A percentile compares a stretch with the other conserved stretches of the same genome.
Evolutionary conservation across 2,797 vertebrate species (phyloP).

Genomic region (Typhlichthys eigenmanni): DNA sequence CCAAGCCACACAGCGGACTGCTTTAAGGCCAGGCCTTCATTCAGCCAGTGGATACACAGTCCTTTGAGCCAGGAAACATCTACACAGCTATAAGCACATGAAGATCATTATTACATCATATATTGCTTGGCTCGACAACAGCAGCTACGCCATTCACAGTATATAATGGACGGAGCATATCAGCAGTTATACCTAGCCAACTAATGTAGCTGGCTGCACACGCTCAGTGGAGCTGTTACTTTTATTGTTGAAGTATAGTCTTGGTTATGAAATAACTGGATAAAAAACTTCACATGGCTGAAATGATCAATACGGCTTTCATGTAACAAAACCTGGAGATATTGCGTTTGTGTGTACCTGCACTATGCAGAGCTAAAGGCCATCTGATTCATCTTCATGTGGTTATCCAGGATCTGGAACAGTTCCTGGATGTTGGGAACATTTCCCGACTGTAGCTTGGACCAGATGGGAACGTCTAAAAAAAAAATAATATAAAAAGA

Average conservation of each 20-base stretch:
- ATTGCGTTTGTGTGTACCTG: slow-evolving; percentile 27
- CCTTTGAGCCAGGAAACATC: slow-evolving; percentile 45
- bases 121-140: no score
- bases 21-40: slow-evolving; percentile 78
- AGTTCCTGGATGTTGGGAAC: slow-evolving; percentile 81
- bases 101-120: neutral
- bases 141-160: no score
- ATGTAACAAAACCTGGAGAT: neutral
- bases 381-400: slow-evolving; percentile 78
- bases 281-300: no score
- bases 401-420: slow-evolving; percentile 79
- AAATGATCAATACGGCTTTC: neutral
- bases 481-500: neutral
- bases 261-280: no score
- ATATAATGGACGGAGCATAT: no score
- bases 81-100: slow-evolving; percentile 11
- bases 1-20: slow-evolving; percentile 70
- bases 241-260: no score
- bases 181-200: no score
- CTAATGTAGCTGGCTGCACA: no score
- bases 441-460: slow-evolving; percentile 79
- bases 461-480: slow-evolving; percentile 79
- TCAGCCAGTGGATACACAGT: slow-evolving; percentile 58
- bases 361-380: slow-evolving; percentile 67
- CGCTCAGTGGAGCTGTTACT: no score